Conservation (phyloP, 2,888 invertebrate genomes). For the Nowickia ferox region DNA sequence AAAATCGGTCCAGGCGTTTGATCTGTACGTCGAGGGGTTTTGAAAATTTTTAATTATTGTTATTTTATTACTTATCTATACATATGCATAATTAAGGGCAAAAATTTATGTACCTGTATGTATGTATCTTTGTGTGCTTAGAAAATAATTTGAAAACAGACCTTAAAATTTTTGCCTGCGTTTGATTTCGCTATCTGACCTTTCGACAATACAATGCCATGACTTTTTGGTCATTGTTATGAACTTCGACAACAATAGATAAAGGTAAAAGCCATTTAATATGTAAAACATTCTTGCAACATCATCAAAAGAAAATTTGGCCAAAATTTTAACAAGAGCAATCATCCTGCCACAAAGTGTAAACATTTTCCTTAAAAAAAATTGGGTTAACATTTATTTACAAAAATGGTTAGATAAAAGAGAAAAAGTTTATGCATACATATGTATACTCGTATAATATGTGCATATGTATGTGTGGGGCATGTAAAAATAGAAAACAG, state of each 20-base stretch:
- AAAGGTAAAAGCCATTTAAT: slow-evolving; percentile 14
- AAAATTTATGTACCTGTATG: background rate
- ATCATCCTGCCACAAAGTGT: background rate
- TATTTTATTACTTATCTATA: too few species aligned
- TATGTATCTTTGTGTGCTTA: background rate
- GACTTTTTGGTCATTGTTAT: slow-evolving; percentile 21
- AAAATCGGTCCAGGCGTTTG: too few species aligned
- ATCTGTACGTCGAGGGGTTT: too few species aligned
- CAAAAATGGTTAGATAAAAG: background rate
- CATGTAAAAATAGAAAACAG: background rate
- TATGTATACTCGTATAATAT: too few species aligned
- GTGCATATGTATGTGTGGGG: background rate
- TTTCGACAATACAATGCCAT: slow-evolving; percentile 2
- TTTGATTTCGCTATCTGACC: background rate
- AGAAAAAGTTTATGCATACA: background rate
- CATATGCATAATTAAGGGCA: too few species aligned
- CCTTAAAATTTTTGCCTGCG: background rate
- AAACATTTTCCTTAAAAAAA: background rate
- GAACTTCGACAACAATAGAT: slow-evolving; percentile 20
- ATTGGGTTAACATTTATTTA: slow-evolving; percentile 13
- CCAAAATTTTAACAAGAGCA: slow-evolving; percentile 7
- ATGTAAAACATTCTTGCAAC: slow-evolving; percentile 12
- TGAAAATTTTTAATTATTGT: too few species aligned
- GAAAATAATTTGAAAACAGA: background rate
- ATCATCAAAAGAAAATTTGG: slow-evolving; percentile 5